Evolutionary conservation across 2,113 vertebrate species (phyloP).

Genomic region (Myotis lucifugus): DNA sequence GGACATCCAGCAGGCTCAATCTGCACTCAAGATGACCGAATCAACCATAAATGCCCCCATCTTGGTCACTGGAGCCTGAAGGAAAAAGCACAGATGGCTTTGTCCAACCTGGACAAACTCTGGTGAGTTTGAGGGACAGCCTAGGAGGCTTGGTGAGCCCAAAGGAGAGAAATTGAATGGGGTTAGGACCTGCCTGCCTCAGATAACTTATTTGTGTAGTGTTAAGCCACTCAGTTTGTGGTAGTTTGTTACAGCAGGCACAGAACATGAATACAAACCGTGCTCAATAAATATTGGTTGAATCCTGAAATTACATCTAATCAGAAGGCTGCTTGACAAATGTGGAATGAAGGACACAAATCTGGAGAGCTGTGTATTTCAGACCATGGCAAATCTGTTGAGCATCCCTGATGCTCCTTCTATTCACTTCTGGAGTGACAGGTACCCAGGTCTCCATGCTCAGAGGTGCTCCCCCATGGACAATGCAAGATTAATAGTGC

Average conservation of each 20-base stretch:
- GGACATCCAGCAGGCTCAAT: background rate
- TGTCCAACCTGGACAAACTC: background rate
- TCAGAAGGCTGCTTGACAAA: background rate
- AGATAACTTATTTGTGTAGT: background rate
- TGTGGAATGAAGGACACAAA: background rate
- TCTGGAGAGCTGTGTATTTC: background rate
- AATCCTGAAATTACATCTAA: background rate
- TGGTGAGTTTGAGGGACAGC: background rate
- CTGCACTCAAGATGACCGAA: background rate
- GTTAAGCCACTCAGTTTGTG: background rate
- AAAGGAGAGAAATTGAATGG: background rate
- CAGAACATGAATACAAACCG: background rate
- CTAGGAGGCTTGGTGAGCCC: background rate
- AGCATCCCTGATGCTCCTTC: accelerated
- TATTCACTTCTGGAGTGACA: background rate
- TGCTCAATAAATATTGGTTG: background rate
- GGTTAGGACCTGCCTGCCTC: background rate
- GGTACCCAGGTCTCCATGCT: accelerated
- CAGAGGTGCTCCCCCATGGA: accelerated
- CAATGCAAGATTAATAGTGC: background rate
- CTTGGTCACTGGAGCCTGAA: background rate
- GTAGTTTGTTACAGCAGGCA: background rate
- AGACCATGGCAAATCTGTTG: background rate
- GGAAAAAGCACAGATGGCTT: background rate
- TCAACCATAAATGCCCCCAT: background rate